Conservation (phyloP, 2,888 invertebrate species). For the Orthonychiurus folsomi region DNA sequence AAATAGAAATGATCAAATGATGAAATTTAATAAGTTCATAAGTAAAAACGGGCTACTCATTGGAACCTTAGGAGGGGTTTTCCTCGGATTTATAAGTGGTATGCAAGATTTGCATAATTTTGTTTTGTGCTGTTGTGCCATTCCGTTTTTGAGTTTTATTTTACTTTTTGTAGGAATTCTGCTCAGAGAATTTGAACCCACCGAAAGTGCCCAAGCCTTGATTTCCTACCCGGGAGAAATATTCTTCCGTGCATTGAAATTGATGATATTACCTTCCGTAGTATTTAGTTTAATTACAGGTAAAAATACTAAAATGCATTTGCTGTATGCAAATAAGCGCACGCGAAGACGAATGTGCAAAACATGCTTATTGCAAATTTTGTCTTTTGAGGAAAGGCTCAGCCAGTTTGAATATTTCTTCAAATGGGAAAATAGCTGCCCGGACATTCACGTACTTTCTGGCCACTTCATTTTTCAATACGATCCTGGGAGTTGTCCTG, state of each 20-base stretch:
- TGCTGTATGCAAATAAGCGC: background rate
- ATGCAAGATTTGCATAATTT: slow-evolving; percentile 8
- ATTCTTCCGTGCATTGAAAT: slow-evolving; percentile 76
- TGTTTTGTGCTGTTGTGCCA: background rate
- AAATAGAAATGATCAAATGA: too few species aligned
- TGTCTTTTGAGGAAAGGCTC: slow-evolving; percentile 53
- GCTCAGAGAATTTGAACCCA: slow-evolving; percentile 24
- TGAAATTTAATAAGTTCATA: background rate
- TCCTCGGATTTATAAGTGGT: slow-evolving; percentile 29
- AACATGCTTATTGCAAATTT: background rate
- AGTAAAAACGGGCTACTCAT: slow-evolving; percentile 24
- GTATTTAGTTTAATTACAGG: slow-evolving; percentile 56
- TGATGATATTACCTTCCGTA: slow-evolving; percentile 78
- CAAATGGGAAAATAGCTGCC: slow-evolving; percentile 75
- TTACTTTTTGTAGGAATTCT: slow-evolving; percentile 21
- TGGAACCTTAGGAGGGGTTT: slow-evolving; percentile 27
- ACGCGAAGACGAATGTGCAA: background rate
- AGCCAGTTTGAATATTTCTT: slow-evolving; percentile 71
- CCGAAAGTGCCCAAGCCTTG: slow-evolving; percentile 43
- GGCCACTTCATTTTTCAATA: slow-evolving; percentile 68
- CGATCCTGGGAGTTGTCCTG: slow-evolving; percentile 63
- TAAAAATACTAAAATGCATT: slow-evolving; percentile 6
- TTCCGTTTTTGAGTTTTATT: background rate
- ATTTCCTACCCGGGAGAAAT: slow-evolving; percentile 84
- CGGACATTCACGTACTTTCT: slow-evolving; percentile 71